Evolutionary conservation across 1,140 invertebrate species (phyloP), one percentile per base, ranked within the genome.

Genomic region (Micrasema longulum): DNA sequence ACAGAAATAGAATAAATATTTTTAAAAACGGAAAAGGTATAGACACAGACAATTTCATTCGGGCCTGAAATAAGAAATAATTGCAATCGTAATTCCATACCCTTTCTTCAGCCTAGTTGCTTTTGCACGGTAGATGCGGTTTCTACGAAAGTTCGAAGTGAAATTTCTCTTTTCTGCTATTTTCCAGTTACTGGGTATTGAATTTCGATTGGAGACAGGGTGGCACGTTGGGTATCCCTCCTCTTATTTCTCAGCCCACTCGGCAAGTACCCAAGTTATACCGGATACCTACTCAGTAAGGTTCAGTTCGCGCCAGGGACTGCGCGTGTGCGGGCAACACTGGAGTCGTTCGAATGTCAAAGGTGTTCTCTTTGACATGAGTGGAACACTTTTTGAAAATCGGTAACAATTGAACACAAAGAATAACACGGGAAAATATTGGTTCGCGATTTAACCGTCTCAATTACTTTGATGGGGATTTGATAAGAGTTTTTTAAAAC

Each of bases 291-390:
- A n/a, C 16, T 22, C 55, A 60, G 55, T 60, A 3, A 38, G 55
- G 55, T 60, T 60, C 55, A 60, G 55, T 60, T 60, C 16, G 55
- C 55, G 55, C 55, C 36, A 16, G 55, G 22, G 18, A 60, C 12
- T 41, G 55, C 35, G 55, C 55, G 55, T 22, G 55, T 60, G 55
- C 55, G 36, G 55, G 55, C 55, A 60, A 60, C 55, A 60, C 35
- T 18, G 18, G 35, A 38, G 41, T 38, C n/a, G 53, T 22, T 38
- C 38, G 14, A 60, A 60, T 60, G 55, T 60, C 55, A 60, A 60
- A 60, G 55, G 35, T 60, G 55, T 52, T 52, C 55, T 60, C 14
- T 60, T 38, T 60, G 55, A 60, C 55, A 60, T 43, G 36, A 60
- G n/a, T 60, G 55, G 55, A 60, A 60, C 55, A 38, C 12, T 60